These are phyloP conservation scores for Scolanthus callimorphus DNA, from an alignment of 92 coral and sea anemone genomes.

Conservation along the genomic window DNA sequence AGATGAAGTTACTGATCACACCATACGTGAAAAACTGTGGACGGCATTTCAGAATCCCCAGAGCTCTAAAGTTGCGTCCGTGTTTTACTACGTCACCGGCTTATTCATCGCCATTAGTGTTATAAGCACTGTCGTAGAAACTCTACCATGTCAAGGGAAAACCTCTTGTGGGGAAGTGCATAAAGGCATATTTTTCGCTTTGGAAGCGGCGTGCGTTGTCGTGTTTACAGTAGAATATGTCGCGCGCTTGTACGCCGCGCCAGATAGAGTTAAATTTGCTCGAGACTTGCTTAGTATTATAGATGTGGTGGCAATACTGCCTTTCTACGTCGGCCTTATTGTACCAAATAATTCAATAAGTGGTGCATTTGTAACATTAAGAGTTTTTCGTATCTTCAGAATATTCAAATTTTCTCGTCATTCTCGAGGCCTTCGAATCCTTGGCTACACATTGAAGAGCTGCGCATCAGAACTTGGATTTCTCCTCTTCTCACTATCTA, in stretches of 20 bases:
- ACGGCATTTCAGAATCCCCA: slow-evolving; percentile 99
- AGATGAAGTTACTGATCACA: slow-evolving; percentile 71
- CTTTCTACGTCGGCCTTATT: slow-evolving; percentile 91
- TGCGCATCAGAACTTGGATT: slow-evolving; percentile 98
- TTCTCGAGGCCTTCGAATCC: slow-evolving; percentile 95
- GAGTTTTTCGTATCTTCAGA: slow-evolving; percentile 99
- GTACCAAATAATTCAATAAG: slow-evolving; percentile 96
- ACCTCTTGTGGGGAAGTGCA: slow-evolving; percentile 75
- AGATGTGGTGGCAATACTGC: slow-evolving; percentile 95
- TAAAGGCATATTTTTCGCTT: slow-evolving; percentile 66
- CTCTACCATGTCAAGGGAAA: slow-evolving; percentile 67
- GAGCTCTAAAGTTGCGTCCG: slow-evolving; percentile 85
- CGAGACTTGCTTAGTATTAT: slow-evolving; percentile 91
- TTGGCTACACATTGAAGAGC: slow-evolving; percentile 94
- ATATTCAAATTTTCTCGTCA: slow-evolving; percentile 99
- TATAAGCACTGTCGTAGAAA: slow-evolving; percentile 94
- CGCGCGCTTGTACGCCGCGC: slow-evolving; percentile 96
- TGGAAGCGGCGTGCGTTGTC: slow-evolving; percentile 96
- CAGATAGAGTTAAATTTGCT: slow-evolving; percentile 89
- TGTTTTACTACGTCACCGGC: slow-evolving; percentile 90
- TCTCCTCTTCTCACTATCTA: slow-evolving; percentile 90
- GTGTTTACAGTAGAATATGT: slow-evolving; percentile 96
- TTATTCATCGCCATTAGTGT: slow-evolving; percentile 97
- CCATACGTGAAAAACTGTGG: slow-evolving; percentile 93
- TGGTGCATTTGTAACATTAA: slow-evolving; percentile 97